Evolutionary conservation across 2,797 vertebrate species (phyloP).

Genomic region (Sebastes taczanowskii): DNA sequence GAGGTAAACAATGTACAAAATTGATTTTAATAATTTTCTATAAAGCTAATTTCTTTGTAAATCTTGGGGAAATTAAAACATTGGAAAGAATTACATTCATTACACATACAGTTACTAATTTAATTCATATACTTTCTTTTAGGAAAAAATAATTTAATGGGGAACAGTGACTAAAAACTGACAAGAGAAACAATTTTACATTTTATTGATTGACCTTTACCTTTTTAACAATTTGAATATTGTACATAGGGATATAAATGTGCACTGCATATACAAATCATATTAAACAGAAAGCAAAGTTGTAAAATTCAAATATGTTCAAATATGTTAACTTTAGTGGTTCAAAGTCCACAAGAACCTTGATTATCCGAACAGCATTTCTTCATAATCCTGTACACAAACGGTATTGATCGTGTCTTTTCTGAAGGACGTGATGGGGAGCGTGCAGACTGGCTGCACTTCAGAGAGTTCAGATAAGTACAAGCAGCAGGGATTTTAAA

Average conservation of each 20-base stretch:
- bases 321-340: not conserved
- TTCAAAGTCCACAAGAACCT: not conserved
- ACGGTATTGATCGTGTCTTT: slow-evolving; percentile 36
- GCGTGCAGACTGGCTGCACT: not conserved
- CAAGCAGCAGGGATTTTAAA: slow-evolving; percentile 63
- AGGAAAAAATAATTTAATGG: too few relatives aligned
- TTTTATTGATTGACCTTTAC: not conserved
- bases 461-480: slow-evolving; percentile 46
- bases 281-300: not conserved
- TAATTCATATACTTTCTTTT: too few relatives aligned
- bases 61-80: too few relatives aligned
- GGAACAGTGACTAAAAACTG: not conserved
- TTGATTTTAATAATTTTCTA: too few relatives aligned
- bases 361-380: not conserved
- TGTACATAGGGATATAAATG: not conserved
- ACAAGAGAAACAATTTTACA: not conserved
- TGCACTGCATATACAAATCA: too few relatives aligned
- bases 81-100: too few relatives aligned
- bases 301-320: not conserved
- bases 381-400: slow-evolving; percentile 28
- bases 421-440: not conserved
- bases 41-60: too few relatives aligned
- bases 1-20: too few relatives aligned
- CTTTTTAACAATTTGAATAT: too few relatives aligned
- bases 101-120: too few relatives aligned